phyloP scores from a whole-genome alignment of 2,113 vertebrate genomes.

The Corythornis vintsioides region DNA sequence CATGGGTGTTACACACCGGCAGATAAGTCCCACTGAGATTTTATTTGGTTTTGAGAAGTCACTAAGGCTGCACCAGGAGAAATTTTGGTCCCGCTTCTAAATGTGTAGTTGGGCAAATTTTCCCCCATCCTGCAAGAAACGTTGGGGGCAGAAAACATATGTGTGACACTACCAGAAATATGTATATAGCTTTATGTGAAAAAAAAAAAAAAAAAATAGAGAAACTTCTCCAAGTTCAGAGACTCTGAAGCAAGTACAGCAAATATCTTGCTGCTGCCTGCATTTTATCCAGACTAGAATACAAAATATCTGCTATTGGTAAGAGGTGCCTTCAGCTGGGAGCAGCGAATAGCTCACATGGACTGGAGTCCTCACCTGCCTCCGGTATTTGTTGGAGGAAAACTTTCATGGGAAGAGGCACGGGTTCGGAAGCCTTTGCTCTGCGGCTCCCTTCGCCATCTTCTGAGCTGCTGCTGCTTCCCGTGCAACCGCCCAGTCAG shows the following conservation, averaged over 20 bases:
- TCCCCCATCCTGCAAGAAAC: background rate
- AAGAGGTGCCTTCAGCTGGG: background rate
- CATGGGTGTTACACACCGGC: background rate
- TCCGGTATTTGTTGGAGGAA: background rate
- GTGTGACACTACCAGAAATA: background rate
- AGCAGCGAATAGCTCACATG: background rate
- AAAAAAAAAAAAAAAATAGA: background rate
- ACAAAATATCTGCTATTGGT: background rate
- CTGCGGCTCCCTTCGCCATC: background rate
- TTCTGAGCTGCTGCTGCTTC: background rate
- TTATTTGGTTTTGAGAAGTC: background rate
- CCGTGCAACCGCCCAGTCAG: background rate
- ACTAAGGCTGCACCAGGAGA: background rate
- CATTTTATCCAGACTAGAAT: background rate
- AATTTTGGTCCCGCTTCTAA: background rate
- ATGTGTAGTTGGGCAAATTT: background rate
- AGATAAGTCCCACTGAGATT: background rate
- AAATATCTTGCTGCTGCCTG: background rate
- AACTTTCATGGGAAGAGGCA: accelerated
- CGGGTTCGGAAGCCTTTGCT: background rate
- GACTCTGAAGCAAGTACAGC: background rate
- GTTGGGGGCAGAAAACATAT: background rate
- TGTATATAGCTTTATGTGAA: background rate
- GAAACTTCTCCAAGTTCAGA: background rate
- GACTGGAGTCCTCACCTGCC: background rate